Evolutionary conservation across 2,888 invertebrate genomes (phyloP).

Genomic region (Aspidiotus destructor): DNA sequence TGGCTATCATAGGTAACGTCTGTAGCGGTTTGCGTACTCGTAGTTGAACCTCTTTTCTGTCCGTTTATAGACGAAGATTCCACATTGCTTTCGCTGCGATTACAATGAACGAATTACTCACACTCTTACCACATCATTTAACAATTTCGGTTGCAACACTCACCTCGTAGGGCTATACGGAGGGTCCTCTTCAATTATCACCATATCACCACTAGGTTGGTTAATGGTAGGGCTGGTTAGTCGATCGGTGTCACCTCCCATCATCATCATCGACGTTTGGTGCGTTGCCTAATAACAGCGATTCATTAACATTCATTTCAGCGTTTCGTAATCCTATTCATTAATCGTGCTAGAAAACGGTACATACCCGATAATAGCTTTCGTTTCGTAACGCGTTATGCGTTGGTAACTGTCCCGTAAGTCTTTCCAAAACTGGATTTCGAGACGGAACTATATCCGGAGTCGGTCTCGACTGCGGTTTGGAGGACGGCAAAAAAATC

Average conservation of each 20-base stretch:
- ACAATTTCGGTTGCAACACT: not conserved
- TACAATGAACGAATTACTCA: slow-evolving; percentile 1
- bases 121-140: not conserved
- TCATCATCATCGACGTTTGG: slow-evolving; percentile 46
- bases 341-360: not conserved
- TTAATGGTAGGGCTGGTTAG: slow-evolving; percentile 50
- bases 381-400: slow-evolving; percentile 65
- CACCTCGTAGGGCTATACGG: slow-evolving; percentile 34
- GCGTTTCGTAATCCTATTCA: not conserved
- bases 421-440: slow-evolving; percentile 81
- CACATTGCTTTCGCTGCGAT: slow-evolving; percentile 37
- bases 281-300: slow-evolving; percentile 47
- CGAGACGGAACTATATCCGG: slow-evolving; percentile 40
- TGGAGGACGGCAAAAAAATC: slow-evolving; percentile 44
- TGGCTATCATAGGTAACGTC: slow-evolving; percentile 64
- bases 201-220: slow-evolving; percentile 49
- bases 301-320: not conserved
- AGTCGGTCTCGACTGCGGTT: slow-evolving; percentile 19
- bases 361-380: slow-evolving; percentile 73
- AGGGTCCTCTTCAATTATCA: slow-evolving; percentile 52
- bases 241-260: slow-evolving; percentile 41
- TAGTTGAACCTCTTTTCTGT: slow-evolving; percentile 37
- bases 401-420: slow-evolving; percentile 56
- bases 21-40: slow-evolving; percentile 37
- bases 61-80: slow-evolving; percentile 38